Percentiles rank a stretch among this genome's conserved stretches.
phyloP scores from a whole-genome alignment of 2,113 vertebrate genomes.

The Grus americana region DNA sequence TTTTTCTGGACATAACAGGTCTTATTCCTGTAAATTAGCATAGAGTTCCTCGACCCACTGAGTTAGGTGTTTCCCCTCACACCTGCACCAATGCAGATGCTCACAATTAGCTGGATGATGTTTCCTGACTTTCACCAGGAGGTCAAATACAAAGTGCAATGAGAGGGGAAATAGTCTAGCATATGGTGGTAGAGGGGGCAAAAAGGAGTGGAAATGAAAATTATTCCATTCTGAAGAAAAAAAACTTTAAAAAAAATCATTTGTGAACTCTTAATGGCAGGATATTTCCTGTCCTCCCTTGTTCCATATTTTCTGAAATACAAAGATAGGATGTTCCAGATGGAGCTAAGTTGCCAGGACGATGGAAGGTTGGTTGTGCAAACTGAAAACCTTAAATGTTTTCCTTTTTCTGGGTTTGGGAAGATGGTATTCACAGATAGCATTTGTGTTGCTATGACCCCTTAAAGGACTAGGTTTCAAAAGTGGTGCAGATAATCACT shows the following conservation, averaged over 20 bases:
- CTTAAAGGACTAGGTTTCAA: not conserved
- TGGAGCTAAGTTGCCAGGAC: not conserved
- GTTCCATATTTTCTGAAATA: slow-evolving; percentile 47
- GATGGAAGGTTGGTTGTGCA: not conserved
- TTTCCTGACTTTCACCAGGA: slow-evolving; percentile 48
- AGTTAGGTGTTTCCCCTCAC: not conserved
- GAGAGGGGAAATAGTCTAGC: slow-evolving; percentile 17
- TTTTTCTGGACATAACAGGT: not conserved
- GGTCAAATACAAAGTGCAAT: slow-evolving; percentile 8
- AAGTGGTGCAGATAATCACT: not conserved
- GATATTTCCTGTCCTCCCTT: slow-evolving; percentile 23
- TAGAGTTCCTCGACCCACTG: not conserved
- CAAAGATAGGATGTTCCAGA: slow-evolving; percentile 3
- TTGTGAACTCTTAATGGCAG: not conserved
- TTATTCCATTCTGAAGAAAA: slow-evolving; percentile 37
- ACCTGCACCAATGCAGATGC: slow-evolving; percentile 31
- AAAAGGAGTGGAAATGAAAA: slow-evolving; percentile 39
- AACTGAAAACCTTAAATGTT: not conserved
- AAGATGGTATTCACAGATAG: not conserved
- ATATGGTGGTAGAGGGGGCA: not conserved
- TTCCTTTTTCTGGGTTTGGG: not conserved
- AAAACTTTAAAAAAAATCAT: slow-evolving; percentile 16
- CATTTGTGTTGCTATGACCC: not conserved
- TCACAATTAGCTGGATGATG: slow-evolving; percentile 30
- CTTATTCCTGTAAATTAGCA: not conserved